Conservation (phyloP, 2,113 vertebrate species). For the Patagioenas fasciata region DNA sequence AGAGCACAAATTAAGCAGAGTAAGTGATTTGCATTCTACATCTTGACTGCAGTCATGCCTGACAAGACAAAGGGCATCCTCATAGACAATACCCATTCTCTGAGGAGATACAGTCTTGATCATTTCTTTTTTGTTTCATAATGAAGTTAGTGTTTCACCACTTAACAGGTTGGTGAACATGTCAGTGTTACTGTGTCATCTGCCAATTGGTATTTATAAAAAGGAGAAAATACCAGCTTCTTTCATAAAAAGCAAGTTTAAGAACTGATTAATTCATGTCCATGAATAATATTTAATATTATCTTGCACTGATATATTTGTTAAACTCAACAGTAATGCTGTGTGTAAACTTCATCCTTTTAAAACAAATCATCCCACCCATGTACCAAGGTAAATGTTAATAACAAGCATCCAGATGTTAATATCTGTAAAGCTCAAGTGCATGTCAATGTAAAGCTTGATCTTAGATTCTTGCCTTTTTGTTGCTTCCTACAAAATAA, state of each 20-base stretch:
- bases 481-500: background rate
- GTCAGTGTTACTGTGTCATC: background rate
- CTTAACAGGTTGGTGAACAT: slow-evolving; percentile 8
- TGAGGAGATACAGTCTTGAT: slow-evolving; percentile 5
- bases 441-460: background rate
- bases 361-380: background rate
- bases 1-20: slow-evolving; percentile 98
- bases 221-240: background rate
- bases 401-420: background rate
- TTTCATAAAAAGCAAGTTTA: background rate
- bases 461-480: background rate
- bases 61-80: slow-evolving; percentile 39
- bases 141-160: slow-evolving; percentile 14
- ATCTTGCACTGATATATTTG: background rate
- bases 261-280: background rate
- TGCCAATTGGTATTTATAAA: background rate
- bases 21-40: slow-evolving; percentile 77
- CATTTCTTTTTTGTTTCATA: slow-evolving; percentile 7
- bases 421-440: background rate
- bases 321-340: background rate
- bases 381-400: background rate
- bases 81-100: slow-evolving; percentile 23
- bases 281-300: background rate
- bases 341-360: background rate
- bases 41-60: slow-evolving; percentile 11